phyloP scores from a whole-genome alignment of 2,888 invertebrate species.

The Caenorhabditis sp. region DNA sequence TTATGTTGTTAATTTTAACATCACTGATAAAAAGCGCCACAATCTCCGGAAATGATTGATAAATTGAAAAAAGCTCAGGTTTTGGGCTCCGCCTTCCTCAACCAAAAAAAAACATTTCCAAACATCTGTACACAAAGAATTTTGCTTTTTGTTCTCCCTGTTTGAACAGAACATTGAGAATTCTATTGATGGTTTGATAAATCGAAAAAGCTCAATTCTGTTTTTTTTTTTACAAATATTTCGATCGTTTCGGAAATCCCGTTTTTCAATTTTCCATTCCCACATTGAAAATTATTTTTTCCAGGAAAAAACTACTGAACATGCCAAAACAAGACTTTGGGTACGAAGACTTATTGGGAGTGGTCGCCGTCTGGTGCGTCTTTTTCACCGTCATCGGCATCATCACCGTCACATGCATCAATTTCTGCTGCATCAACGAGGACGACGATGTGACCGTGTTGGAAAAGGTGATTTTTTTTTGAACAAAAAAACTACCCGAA shows the following conservation, averaged over 20 bases:
- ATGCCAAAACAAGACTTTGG: slow-evolving; percentile 38
- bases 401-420: slow-evolving; percentile 50
- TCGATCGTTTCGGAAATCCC: no score
- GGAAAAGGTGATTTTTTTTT: slow-evolving; percentile 43
- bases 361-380: slow-evolving; percentile 37
- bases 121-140: background rate
- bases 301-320: background rate
- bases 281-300: no score
- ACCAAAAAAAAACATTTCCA: background rate
- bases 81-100: no score
- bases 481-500: background rate
- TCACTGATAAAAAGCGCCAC: background rate
- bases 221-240: background rate
- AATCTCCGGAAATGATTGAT: background rate
- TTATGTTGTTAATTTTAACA: no score
- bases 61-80: background rate
- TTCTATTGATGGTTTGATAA: background rate
- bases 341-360: slow-evolving; percentile 22
- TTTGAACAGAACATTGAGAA: background rate
- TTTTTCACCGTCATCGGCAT: slow-evolving; percentile 45
- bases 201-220: background rate
- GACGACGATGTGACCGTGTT: slow-evolving; percentile 53
- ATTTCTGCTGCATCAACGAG: slow-evolving; percentile 53
- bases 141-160: background rate
- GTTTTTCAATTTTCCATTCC: background rate